phyloP scores from a whole-genome alignment of 92 coral and sea anemone species.

The Pocillopora grandis region DNA sequence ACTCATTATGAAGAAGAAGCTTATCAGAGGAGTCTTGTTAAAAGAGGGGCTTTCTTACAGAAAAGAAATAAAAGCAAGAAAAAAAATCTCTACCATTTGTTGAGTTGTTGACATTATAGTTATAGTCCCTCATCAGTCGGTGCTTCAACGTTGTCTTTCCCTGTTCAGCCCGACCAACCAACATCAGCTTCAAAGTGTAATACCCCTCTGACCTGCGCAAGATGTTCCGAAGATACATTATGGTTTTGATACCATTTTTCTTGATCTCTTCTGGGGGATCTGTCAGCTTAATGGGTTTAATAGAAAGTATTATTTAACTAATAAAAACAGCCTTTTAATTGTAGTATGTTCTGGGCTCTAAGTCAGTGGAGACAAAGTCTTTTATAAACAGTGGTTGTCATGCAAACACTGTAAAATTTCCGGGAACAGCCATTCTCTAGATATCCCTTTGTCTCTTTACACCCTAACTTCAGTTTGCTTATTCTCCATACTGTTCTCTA shows the following conservation, averaged over 20 bases:
- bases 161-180: slow-evolving; percentile 91
- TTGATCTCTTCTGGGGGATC: slow-evolving; percentile 93
- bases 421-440: too few relatives aligned
- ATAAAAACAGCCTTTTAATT: not conserved
- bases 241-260: slow-evolving; percentile 71
- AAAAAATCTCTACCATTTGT: slow-evolving; percentile 70
- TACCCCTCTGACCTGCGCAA: slow-evolving; percentile 79
- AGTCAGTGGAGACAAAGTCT: too few relatives aligned
- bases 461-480: too few relatives aligned
- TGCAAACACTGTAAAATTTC: too few relatives aligned
- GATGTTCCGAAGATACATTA: slow-evolving; percentile 73
- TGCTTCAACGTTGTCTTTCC: slow-evolving; percentile 97
- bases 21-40: too few relatives aligned
- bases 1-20: too few relatives aligned
- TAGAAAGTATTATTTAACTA: not conserved
- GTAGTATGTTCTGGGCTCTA: not conserved
- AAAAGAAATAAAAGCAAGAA: not conserved
- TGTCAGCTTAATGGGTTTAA: slow-evolving; percentile 61
- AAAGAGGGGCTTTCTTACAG: too few relatives aligned
- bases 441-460: too few relatives aligned
- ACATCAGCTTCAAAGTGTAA: slow-evolving; percentile 93
- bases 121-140: slow-evolving; percentile 76
- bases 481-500: too few relatives aligned
- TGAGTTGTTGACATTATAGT: slow-evolving; percentile 69
- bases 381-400: too few relatives aligned